Conservation (phyloP, 2,888 invertebrate genomes). For the Chromoteleia sp. region DNA sequence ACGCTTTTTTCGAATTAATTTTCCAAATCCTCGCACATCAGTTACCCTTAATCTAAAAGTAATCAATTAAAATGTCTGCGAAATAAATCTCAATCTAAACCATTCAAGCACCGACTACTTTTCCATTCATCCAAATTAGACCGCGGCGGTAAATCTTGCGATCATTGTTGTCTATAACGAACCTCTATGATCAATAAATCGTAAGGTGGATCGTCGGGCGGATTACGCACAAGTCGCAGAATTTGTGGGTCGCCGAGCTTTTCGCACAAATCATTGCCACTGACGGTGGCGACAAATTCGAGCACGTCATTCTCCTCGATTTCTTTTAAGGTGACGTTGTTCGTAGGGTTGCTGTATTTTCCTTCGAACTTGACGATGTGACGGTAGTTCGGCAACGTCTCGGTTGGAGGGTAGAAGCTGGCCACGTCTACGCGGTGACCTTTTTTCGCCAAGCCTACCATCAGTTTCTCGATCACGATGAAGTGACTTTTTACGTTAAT, state of each 20-base stretch:
- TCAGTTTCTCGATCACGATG: constrained; percentile 83
- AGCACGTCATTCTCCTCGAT: constrained; percentile 7
- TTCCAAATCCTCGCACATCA: no score
- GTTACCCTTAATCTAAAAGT: no score
- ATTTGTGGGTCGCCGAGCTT: constrained; percentile 72
- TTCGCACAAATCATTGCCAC: constrained; percentile 74
- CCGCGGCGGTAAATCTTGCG: neutral
- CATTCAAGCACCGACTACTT: no score
- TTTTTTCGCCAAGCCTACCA: constrained; percentile 82
- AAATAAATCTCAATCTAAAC: no score
- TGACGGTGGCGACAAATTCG: constrained; percentile 29
- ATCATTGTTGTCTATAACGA: constrained; percentile 28
- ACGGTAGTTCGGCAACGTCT: constrained; percentile 80
- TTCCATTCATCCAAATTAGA: constrained; percentile 4
- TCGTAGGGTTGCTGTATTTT: constrained; percentile 69
- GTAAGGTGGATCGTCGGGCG: constrained; percentile 78
- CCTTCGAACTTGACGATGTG: constrained; percentile 78
- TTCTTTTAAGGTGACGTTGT: constrained; percentile 75
- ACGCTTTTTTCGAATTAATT: no score
- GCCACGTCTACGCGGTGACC: constrained; percentile 84
- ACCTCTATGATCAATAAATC: constrained; percentile 78
- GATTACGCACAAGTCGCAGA: constrained; percentile 72
- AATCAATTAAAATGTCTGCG: no score
- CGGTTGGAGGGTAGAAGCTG: constrained; percentile 81
- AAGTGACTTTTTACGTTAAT: constrained; percentile 85